A percentile compares a stretch with the other conserved stretches of the same genome.
Evolutionary conservation across 2,113 vertebrate genomes (phyloP).

Genomic region (Chamaea fasciata): DNA sequence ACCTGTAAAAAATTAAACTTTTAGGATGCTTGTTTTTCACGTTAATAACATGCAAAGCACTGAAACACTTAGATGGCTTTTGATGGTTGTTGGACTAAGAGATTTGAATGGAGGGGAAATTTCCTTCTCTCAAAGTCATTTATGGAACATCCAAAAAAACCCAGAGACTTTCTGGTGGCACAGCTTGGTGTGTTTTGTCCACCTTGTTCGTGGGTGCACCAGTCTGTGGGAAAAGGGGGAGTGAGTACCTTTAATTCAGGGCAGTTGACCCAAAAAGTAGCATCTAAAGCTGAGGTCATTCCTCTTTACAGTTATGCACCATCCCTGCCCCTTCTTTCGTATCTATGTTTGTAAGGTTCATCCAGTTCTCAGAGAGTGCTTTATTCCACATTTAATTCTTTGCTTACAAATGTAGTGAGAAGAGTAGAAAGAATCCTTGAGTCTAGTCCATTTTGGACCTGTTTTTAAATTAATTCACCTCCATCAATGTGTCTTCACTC

Average conservation of each 20-base stretch:
- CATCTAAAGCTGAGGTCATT: background rate
- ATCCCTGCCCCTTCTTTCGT: fast-evolving
- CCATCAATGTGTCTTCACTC: background rate
- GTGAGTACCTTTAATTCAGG: background rate
- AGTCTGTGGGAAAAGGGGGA: background rate
- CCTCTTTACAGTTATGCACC: background rate
- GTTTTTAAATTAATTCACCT: background rate
- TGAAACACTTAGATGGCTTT: background rate
- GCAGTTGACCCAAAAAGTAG: background rate
- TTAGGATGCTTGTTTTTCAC: background rate
- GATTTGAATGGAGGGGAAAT: background rate
- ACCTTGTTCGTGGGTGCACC: background rate
- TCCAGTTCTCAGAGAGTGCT: background rate
- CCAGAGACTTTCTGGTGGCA: background rate
- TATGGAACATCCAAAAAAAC: background rate
- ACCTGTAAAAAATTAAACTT: background rate
- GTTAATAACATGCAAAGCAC: background rate
- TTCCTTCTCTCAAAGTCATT: background rate
- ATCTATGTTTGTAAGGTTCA: background rate
- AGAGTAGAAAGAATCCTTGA: background rate
- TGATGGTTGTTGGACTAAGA: background rate
- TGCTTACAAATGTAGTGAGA: background rate
- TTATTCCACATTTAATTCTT: background rate
- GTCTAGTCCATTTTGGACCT: background rate
- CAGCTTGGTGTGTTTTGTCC: background rate